phyloP scores from a whole-genome alignment of 2,888 invertebrate species.

The Labia minor region DNA sequence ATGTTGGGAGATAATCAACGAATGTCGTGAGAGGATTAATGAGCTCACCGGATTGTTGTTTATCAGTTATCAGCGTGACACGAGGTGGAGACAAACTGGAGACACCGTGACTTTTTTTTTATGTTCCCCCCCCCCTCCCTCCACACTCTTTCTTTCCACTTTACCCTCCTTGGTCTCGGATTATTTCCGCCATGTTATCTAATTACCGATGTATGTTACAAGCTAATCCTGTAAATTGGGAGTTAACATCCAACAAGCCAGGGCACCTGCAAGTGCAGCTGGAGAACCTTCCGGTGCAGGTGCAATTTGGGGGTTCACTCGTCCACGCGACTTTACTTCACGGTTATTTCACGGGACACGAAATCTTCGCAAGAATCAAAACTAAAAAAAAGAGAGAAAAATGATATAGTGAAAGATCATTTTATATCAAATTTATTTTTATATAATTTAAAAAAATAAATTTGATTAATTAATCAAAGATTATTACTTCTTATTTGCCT shows the following conservation, averaged over 20 bases:
- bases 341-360: not conserved
- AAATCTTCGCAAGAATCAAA: too few species aligned
- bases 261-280: not conserved
- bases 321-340: conserved; percentile 4
- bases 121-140: too few species aligned
- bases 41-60: too few species aligned
- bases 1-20: too few species aligned
- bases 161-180: not conserved
- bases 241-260: not conserved
- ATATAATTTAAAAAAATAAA: too few species aligned
- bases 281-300: not conserved
- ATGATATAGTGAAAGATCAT: too few species aligned
- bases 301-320: not conserved
- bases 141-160: too few species aligned
- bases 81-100: not conserved
- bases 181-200: conserved; percentile 13
- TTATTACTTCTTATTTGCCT: too few species aligned
- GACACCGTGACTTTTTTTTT: not conserved
- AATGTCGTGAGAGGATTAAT: too few species aligned
- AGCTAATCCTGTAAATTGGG: not conserved
- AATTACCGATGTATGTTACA: not conserved
- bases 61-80: not conserved
- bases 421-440: too few species aligned
- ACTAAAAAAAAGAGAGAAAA: too few species aligned
- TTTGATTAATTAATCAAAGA: too few species aligned